Conservation (phyloP, 2,113 vertebrate species). For the Sphyrna mokarran region DNA sequence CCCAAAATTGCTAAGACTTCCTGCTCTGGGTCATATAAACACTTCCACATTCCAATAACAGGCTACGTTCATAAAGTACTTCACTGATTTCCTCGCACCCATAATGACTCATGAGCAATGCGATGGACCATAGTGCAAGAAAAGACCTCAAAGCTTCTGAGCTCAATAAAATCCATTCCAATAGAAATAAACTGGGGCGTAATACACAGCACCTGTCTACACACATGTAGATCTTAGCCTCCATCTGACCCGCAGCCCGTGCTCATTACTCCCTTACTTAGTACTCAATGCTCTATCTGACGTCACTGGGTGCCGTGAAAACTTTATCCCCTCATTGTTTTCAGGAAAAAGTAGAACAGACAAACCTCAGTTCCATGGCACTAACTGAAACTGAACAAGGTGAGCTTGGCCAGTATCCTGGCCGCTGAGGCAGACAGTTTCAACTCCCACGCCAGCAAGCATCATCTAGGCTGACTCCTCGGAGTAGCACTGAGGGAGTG, state of each 20-base stretch:
- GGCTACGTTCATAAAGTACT: neutral
- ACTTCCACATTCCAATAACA: neutral
- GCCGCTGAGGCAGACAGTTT: too few relatives aligned
- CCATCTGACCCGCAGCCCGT: neutral
- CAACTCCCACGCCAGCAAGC: neutral
- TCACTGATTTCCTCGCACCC: neutral
- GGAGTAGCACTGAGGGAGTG: too few relatives aligned
- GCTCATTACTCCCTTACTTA: neutral
- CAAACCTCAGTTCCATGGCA: neutral
- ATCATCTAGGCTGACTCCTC: neutral
- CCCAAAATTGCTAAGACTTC: too few relatives aligned
- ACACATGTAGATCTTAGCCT: neutral
- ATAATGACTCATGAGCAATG: neutral
- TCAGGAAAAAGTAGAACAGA: neutral
- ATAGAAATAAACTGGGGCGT: neutral
- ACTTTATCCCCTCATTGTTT: neutral
- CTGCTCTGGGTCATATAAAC: neutral
- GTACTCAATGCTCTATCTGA: neutral
- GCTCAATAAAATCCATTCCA: neutral
- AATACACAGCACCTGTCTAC: neutral
- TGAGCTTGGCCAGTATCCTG: too few relatives aligned
- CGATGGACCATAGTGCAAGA: neutral
- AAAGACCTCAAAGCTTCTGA: neutral
- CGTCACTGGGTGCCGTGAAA: neutral
- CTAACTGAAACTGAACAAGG: too few relatives aligned